Evolutionary conservation across 2,113 vertebrate species (phyloP).

Genomic region (Myiagra hebetior): DNA sequence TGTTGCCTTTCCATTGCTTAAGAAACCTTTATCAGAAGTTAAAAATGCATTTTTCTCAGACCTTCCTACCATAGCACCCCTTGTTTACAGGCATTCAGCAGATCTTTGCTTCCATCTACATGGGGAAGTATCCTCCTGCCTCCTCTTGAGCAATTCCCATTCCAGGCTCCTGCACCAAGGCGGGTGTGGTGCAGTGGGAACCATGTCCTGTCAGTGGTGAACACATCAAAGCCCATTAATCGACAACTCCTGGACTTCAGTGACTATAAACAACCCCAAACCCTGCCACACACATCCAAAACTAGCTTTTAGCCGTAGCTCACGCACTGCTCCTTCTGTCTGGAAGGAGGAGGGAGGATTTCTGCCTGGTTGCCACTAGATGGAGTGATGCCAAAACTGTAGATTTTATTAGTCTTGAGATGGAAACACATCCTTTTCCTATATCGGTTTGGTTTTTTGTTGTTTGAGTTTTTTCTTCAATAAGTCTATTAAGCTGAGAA

Average conservation of each 20-base stretch:
- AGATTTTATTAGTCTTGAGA: not conserved
- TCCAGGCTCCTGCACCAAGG: not conserved
- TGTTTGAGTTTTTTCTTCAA: not conserved
- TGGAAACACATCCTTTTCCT: not conserved
- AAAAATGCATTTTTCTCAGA: not conserved
- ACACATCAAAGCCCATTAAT: not conserved
- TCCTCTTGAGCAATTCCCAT: not conserved
- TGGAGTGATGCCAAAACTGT: slow-evolving; percentile 59
- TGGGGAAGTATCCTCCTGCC: rapidly evolving
- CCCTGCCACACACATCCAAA: not conserved
- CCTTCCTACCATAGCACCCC: not conserved
- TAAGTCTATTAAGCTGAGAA: not conserved
- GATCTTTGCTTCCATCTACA: not conserved
- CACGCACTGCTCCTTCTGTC: rapidly evolving
- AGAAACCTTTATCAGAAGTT: not conserved
- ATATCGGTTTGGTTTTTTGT: not conserved
- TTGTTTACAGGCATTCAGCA: not conserved
- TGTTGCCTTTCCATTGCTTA: not conserved
- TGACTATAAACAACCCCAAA: not conserved
- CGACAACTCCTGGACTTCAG: not conserved
- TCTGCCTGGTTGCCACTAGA: slow-evolving; percentile 52
- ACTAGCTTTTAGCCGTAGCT: not conserved
- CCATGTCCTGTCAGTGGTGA: not conserved
- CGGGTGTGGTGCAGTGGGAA: not conserved
- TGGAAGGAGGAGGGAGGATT: not conserved